Evolutionary conservation across 2,113 vertebrate genomes (phyloP), one percentile per base, ranked within the genome.

Genomic region (Anas platyrhynchos): DNA sequence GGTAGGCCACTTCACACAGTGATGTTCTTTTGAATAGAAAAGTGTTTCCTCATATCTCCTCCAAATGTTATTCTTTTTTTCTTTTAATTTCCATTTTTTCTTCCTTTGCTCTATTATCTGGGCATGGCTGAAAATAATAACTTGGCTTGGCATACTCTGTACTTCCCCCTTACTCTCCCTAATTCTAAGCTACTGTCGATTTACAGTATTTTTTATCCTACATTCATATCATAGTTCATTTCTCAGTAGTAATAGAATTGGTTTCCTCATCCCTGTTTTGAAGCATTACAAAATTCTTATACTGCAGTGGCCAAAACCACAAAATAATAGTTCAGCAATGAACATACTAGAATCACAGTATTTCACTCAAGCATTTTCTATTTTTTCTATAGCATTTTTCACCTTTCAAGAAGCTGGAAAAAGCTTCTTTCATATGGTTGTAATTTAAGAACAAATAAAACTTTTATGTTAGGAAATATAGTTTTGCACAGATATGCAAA

Each of bases 371-470:
- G 52, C 63, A 73, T 94, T 90, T 91, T 80, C 18, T 80, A 75
- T 91, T 85, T 78, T 77, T 86, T 41, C 59, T 90, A 16, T 69
- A 29, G 18, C 3, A 7, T 89, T 94, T 18, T 76, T 84, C 21
- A 66, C 84, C 50, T 50, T 81, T 85, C 66, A 63, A 21, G 71
- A 83, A 76, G 74, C 48, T 94, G 78, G 63, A 96, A 92, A 80
- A 79, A 77, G 63, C n/a, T 54, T 85, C 38, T 91, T 96, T 94
- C 66, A 82, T 95, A 41, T 44, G 56, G 81, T 78, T 90, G 73
- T 74, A 95, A 93, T 96, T 94, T 82, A 41, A 96, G 94, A 96
- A 90, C 46, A 92, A 89, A 91, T 80, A 82, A 97, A 96, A 94
- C 16, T 76, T 94, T 79, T 86, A 66, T 95, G 82, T 73, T 72